Evolutionary conservation across 2,113 vertebrate genomes (phyloP).

Genomic region (Micronisus gabar): DNA sequence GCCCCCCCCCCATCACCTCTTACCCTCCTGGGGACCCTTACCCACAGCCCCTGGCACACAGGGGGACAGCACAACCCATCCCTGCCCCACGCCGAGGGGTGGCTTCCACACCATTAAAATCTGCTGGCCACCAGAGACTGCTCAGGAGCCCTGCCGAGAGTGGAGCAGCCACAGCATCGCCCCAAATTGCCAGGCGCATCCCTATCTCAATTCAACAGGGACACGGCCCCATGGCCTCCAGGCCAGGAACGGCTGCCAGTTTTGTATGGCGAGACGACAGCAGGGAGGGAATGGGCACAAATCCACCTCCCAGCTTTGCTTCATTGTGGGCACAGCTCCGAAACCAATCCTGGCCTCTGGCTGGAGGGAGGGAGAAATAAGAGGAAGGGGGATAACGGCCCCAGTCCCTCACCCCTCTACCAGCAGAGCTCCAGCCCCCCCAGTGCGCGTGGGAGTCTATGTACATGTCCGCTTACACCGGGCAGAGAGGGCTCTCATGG

Average conservation of each 20-base stretch:
- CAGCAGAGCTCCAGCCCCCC: background rate
- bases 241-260: background rate
- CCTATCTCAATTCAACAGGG: background rate
- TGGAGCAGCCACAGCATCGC: background rate
- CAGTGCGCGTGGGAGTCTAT: conserved; percentile 43
- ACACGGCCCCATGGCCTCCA: background rate
- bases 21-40: too few species aligned
- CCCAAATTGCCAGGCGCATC: background rate
- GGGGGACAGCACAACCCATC: background rate
- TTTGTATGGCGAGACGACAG: background rate
- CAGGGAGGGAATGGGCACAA: rapidly evolving
- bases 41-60: background rate
- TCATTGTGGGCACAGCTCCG: conserved; percentile 49
- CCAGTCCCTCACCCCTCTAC: background rate
- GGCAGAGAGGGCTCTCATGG: background rate
- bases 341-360: conserved; percentile 51
- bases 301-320: conserved; percentile 45
- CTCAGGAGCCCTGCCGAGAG: rapidly evolving
- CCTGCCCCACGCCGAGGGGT: background rate
- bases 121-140: rapidly evolving
- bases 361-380: background rate
- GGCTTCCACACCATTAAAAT: background rate
- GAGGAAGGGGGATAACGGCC: background rate
- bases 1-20: background rate
- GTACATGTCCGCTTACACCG: conserved; percentile 78